Evolutionary conservation across 1,140 invertebrate genomes (phyloP), one percentile per base, ranked within the genome.

Genomic region (Drosophila rufa): DNA sequence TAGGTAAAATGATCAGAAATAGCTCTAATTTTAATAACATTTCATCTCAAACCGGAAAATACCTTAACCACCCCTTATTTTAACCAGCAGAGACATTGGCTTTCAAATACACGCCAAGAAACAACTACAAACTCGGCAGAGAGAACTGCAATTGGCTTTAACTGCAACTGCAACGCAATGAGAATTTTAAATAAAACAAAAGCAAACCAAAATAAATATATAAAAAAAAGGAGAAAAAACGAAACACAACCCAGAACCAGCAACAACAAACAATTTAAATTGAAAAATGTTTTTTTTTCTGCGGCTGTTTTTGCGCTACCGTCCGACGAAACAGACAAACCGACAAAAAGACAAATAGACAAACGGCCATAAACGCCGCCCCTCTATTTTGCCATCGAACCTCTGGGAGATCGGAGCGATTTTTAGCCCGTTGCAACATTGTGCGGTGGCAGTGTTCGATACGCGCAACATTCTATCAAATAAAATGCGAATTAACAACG

Each of bases 401-500:
- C 53, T 56, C 36, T 56, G 53, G 53, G 53, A 40, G 40, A 66
- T 48, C 25, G 53, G 17, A 42, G 27, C 55, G 42, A 30, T 40
- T 64, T 45, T 59, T 40, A 60, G 47, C 66, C 61, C 50, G 81
- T 84, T 77, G 81, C 81, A 84, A 80, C 80, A 59, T 60, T 60
- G 19, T 38, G 57, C 80, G 78, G 79, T 56, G 62, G 79, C 73
- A 77, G 73, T 60, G 71, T 83, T 83, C 80, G 50, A 73, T 82
- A 82, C 70, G 66, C 80, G 80, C 76, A 58, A 76, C 61, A 81
- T 87, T 86, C 75, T 86, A 86, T 86, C 78, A 79, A 85, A 81
- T 75, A 75, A 69, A 57, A 77, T 65, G 38, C 45, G 58, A 80
- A 69, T 64, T 53, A 56, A 59, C n/a, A 75, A 82, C 42, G 53